Conservation (phyloP, 1,140 invertebrate genomes). For the Drosophila orena region DNA sequence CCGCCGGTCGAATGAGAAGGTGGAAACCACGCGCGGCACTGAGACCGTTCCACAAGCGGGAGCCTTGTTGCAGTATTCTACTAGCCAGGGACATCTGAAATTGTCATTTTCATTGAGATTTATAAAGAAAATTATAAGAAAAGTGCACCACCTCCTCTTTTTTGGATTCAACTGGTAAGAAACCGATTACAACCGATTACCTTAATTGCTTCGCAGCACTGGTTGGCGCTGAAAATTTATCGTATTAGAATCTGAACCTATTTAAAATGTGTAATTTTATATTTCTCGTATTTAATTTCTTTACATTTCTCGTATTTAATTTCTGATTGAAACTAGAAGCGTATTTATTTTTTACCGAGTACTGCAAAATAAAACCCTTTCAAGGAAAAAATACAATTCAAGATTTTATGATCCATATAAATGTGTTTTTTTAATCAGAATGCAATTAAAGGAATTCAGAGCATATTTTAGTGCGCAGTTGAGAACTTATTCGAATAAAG, state of each 20-base stretch:
- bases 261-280: neutral
- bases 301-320: too few relatives aligned
- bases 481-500: neutral
- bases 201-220: slow-evolving; percentile 8
- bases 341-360: too few relatives aligned
- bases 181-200: neutral
- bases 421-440: slow-evolving; percentile 3
- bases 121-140: slow-evolving; percentile 4
- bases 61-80: slow-evolving; percentile 51
- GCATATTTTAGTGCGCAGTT: neutral
- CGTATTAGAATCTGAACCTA: neutral
- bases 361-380: too few relatives aligned
- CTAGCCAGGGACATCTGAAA: slow-evolving; percentile 61
- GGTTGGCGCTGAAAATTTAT: neutral
- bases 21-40: slow-evolving; percentile 58
- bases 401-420: slow-evolving; percentile 1
- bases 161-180: neutral
- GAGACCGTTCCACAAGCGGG: slow-evolving; percentile 51
- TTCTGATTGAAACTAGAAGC: too few relatives aligned
- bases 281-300: too few relatives aligned
- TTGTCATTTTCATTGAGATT: slow-evolving; percentile 49
- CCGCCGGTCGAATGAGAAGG: slow-evolving; percentile 41
- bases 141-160: slow-evolving; percentile 27
- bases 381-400: neutral
- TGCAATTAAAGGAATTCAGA: neutral